Percentiles rank a stretch among this genome's conserved stretches.
These are phyloP conservation scores for Chloroclystis v-ata DNA, from an alignment of 2,888 invertebrate species.

Conservation along the genomic window DNA sequence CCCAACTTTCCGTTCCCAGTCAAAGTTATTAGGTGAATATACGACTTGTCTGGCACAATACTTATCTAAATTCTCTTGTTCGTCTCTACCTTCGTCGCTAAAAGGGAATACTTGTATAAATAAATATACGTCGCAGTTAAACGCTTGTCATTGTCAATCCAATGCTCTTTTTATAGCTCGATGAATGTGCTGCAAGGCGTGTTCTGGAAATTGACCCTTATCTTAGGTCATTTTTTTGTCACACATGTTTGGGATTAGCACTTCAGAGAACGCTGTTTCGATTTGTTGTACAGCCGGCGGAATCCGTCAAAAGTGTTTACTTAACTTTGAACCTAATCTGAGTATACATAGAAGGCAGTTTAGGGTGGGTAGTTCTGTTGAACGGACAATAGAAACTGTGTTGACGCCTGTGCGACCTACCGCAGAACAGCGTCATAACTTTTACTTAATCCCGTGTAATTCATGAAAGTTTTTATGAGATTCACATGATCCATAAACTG, in stretches of 20 bases:
- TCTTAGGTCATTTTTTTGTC: conserved; percentile 66
- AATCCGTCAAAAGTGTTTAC: conserved; percentile 23
- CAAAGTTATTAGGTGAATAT: conserved; percentile 66
- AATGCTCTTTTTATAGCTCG: conserved; percentile 65
- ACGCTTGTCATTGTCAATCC: conserved; percentile 76
- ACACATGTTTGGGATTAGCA: conserved; percentile 75
- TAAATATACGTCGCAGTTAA: conserved; percentile 72
- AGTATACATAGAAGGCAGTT: conserved; percentile 6
- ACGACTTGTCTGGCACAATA: conserved; percentile 53
- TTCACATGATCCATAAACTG: conserved; percentile 52
- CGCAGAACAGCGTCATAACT: conserved; percentile 63
- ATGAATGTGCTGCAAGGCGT: conserved; percentile 57
- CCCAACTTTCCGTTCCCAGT: conserved; percentile 48
- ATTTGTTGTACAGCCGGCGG: conserved; percentile 42
- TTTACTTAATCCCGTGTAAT: conserved; percentile 64
- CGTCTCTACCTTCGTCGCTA: conserved; percentile 64
- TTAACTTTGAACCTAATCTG: conserved; percentile 33
- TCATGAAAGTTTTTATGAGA: conserved; percentile 60
- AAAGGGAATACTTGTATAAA: conserved; percentile 76
- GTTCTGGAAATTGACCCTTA: conserved; percentile 74
- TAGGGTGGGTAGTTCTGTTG: conserved; percentile 10
- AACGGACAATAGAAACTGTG: conserved; percentile 28
- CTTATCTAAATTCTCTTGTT: conserved; percentile 72
- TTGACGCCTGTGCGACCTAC: conserved; percentile 58
- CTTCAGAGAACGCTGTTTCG: conserved; percentile 64